Conservation (phyloP, 2,888 invertebrate species). For the Sclerodermus sp. region DNA sequence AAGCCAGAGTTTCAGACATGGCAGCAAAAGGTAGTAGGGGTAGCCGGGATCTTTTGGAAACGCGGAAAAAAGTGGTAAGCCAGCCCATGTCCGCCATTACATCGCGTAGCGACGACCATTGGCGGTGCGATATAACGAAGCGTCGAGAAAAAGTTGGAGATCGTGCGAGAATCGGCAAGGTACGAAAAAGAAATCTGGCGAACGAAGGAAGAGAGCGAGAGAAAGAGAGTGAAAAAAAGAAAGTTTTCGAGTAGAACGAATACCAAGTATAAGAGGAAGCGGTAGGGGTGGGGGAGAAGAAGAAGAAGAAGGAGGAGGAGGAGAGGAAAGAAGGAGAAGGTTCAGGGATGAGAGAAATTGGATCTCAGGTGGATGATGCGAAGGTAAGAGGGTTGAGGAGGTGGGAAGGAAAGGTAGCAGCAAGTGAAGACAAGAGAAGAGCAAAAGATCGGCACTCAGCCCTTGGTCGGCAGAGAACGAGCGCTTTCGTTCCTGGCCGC, state of each 20-base stretch:
- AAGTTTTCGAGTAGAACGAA: constrained; percentile 10
- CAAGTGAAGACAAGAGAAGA: constrained; percentile 18
- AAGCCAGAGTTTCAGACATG: constrained; percentile 14
- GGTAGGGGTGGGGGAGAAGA: no score
- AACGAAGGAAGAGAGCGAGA: constrained; percentile 14
- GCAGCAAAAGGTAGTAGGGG: constrained; percentile 7
- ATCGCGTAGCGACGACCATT: background rate
- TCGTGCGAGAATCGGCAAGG: constrained; percentile 29
- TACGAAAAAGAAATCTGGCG: constrained; percentile 22
- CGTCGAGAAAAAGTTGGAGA: constrained; percentile 56
- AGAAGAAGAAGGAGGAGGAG: constrained; percentile 1
- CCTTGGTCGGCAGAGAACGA: background rate
- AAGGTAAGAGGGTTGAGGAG: background rate
- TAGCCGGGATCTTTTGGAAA: constrained; percentile 38
- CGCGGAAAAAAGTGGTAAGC: constrained; percentile 47
- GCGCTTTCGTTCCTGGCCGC: constrained; percentile 38
- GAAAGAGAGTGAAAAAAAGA: constrained; percentile 17
- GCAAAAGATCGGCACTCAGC: constrained; percentile 12
- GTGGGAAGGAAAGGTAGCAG: constrained; percentile 12
- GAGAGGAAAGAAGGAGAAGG: constrained; percentile 10
- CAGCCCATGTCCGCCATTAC: constrained; percentile 15
- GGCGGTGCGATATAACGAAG: background rate
- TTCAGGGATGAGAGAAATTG: no score
- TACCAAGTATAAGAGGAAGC: constrained; percentile 6
- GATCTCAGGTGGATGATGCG: no score